Percentiles rank a stretch among this genome's conserved stretches.
phyloP scores from a whole-genome alignment of 2,888 invertebrate species.

The Folsomia candida region DNA sequence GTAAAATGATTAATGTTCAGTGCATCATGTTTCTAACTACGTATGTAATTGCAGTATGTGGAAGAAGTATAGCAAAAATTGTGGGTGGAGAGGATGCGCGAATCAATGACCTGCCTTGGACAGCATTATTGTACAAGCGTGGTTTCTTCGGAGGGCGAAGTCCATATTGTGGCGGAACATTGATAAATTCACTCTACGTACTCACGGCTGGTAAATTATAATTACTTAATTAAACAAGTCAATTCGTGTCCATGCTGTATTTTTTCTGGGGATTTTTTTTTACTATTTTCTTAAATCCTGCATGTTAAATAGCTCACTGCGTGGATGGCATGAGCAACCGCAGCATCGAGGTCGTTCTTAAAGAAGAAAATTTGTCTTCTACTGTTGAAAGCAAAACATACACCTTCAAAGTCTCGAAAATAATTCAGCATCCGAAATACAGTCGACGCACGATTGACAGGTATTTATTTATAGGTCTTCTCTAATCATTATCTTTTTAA shows the following conservation, averaged over 20 bases:
- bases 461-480: background rate
- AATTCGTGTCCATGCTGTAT: no score
- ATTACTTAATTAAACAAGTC: background rate
- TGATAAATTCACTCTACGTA: conserved; percentile 41
- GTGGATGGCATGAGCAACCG: conserved; percentile 38
- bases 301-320: conserved; percentile 38
- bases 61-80: conserved; percentile 10
- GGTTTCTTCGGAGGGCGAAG: conserved; percentile 28
- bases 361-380: conserved; percentile 37
- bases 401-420: conserved; percentile 26
- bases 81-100: conserved; percentile 27
- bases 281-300: conserved; percentile 4
- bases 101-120: conserved; percentile 46
- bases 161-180: conserved; percentile 27
- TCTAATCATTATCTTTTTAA: background rate
- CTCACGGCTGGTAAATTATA: conserved; percentile 36
- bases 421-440: conserved; percentile 42
- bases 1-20: background rate
- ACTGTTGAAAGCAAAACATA: conserved; percentile 12
- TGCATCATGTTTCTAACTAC: background rate
- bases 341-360: conserved; percentile 42
- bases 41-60: conserved; percentile 20
- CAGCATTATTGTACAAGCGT: conserved; percentile 23
- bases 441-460: conserved; percentile 25
- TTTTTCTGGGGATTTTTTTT: no score